phyloP scores from a whole-genome alignment of 53 echinoderm and acorn worm genomes.

The Patiria pectinifera region DNA sequence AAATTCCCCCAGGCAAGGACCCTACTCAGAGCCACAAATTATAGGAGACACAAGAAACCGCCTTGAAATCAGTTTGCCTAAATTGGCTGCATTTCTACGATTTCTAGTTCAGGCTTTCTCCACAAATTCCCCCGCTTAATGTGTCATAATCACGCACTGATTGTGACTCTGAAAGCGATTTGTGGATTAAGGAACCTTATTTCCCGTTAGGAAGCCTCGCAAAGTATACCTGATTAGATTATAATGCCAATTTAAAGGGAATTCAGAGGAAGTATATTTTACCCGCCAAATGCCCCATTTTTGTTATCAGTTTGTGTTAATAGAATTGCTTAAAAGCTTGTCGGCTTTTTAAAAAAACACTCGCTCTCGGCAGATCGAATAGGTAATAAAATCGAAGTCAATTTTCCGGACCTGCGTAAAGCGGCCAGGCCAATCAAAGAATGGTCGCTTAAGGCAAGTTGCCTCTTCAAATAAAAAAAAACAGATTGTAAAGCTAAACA shows the following conservation, averaged over 20 bases:
- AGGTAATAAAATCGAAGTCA: background rate
- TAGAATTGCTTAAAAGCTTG: background rate
- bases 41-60: background rate
- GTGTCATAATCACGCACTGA: background rate
- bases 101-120: background rate
- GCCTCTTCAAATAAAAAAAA: too few relatives aligned
- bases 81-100: background rate
- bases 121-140: background rate
- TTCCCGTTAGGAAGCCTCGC: background rate
- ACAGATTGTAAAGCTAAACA: too few relatives aligned
- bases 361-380: background rate
- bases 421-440: background rate
- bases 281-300: background rate
- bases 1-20: conserved; percentile 4
- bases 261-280: background rate
- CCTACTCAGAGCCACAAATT: background rate
- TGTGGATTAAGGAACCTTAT: conserved; percentile 6
- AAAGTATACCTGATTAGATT: background rate
- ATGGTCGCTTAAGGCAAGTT: too few relatives aligned
- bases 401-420: background rate
- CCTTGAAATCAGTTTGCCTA: background rate
- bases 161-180: background rate
- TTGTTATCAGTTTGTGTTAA: background rate
- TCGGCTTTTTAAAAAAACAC: background rate
- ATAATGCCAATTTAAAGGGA: background rate